A percentile compares a stretch with the other conserved stretches of the same genome.
Evolutionary conservation across 2,888 invertebrate genomes (phyloP).

Genomic region (Leptinotarsa peninsularis): DNA sequence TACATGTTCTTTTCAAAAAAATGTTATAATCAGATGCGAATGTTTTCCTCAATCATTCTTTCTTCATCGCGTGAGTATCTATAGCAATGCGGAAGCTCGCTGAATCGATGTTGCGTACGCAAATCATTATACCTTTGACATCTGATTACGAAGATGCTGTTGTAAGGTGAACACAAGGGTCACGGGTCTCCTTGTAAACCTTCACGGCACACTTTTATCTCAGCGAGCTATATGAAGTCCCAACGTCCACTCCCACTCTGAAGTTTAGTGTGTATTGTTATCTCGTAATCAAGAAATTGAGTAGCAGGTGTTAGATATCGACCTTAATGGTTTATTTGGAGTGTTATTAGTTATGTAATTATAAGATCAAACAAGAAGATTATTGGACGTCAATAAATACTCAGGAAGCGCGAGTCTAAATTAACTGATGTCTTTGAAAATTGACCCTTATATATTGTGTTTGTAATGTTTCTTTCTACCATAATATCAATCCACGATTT

Average conservation of each 20-base stretch:
- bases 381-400: background rate
- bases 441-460: background rate
- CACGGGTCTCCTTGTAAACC: conserved; percentile 45
- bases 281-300: conserved; percentile 31
- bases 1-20: background rate
- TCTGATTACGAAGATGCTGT: conserved; percentile 44
- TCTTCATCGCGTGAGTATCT: background rate
- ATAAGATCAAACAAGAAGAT: background rate
- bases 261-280: conserved; percentile 30
- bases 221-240: conserved; percentile 19
- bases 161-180: conserved; percentile 45
- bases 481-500: too few species aligned
- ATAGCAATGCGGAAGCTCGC: conserved; percentile 15
- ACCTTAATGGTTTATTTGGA: background rate
- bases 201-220: conserved; percentile 46
- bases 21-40: background rate
- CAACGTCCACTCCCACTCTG: conserved; percentile 28
- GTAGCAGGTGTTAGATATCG: background rate
- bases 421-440: background rate
- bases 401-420: background rate
- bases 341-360: conserved; percentile 9
- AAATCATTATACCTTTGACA: conserved; percentile 35
- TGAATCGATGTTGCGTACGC: conserved; percentile 11
- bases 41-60: background rate
- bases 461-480: background rate